Conservation (phyloP, 2,113 vertebrate species). For the Emydocephalus ijimae region DNA sequence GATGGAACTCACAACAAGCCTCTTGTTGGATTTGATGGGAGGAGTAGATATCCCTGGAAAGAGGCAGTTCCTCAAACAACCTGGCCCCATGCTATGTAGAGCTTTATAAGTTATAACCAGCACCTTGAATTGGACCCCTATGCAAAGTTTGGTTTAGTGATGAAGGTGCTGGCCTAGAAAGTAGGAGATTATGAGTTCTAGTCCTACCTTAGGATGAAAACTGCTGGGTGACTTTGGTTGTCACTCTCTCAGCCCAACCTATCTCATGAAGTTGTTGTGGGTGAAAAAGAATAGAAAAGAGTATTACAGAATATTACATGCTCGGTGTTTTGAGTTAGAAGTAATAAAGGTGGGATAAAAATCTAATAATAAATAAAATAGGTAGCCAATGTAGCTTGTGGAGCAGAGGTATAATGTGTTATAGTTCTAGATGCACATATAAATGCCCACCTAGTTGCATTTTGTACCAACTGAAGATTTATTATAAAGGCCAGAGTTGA, state of each 20-base stretch:
- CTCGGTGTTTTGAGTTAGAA: background rate
- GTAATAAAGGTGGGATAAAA: background rate
- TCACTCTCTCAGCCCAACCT: background rate
- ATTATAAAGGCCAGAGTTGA: background rate
- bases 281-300: background rate
- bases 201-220: background rate
- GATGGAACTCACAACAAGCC: background rate
- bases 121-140: background rate
- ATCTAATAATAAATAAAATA: background rate
- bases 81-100: background rate
- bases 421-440: background rate
- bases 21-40: background rate
- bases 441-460: background rate
- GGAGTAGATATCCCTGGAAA: background rate
- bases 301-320: background rate
- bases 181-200: background rate
- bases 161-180: background rate
- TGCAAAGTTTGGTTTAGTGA: background rate
- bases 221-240: background rate
- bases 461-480: background rate
- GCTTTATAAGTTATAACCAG: background rate
- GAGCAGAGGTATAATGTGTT: background rate
- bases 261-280: background rate
- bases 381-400: background rate
- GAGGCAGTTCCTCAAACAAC: background rate